Evolutionary conservation across 2,888 invertebrate genomes (phyloP).

Genomic region (Drosophila incognita): DNA sequence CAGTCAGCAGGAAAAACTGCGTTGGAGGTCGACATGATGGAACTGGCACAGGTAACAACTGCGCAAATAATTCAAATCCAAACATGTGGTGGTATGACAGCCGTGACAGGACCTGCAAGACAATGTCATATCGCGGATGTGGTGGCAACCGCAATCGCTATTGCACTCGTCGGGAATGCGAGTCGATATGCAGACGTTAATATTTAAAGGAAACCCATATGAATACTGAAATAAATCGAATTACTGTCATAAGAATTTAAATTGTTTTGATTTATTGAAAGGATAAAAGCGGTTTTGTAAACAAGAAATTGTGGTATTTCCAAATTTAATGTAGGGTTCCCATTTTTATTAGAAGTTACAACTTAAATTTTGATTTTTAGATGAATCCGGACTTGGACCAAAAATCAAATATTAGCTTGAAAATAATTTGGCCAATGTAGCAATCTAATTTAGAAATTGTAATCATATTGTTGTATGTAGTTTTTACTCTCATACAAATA

Average conservation of each 20-base stretch:
- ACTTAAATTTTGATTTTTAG: too few relatives aligned
- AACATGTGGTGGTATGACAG: conserved; percentile 9
- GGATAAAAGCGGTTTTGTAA: too few relatives aligned
- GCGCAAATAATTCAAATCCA: neutral
- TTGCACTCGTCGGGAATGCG: neutral
- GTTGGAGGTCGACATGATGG: neutral
- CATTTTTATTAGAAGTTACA: too few relatives aligned
- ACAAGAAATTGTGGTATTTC: too few relatives aligned
- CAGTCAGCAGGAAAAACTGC: neutral
- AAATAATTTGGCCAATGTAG: too few relatives aligned
- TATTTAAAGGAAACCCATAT: neutral
- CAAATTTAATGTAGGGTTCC: too few relatives aligned
- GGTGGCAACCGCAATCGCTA: conserved; percentile 23
- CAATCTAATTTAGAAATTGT: too few relatives aligned
- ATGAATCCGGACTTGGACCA: too few relatives aligned
- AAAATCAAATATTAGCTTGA: too few relatives aligned
- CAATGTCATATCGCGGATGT: conserved; percentile 18
- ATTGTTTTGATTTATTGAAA: neutral
- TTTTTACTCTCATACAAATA: too few relatives aligned
- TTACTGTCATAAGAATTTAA: neutral
- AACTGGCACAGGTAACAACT: neutral
- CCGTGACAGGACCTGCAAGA: neutral
- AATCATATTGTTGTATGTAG: too few relatives aligned
- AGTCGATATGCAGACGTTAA: neutral
- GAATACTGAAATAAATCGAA: neutral